Evolutionary conservation across 2,113 vertebrate genomes (phyloP), one percentile per base, ranked within the genome.

Genomic region (Centropus bengalensis): DNA sequence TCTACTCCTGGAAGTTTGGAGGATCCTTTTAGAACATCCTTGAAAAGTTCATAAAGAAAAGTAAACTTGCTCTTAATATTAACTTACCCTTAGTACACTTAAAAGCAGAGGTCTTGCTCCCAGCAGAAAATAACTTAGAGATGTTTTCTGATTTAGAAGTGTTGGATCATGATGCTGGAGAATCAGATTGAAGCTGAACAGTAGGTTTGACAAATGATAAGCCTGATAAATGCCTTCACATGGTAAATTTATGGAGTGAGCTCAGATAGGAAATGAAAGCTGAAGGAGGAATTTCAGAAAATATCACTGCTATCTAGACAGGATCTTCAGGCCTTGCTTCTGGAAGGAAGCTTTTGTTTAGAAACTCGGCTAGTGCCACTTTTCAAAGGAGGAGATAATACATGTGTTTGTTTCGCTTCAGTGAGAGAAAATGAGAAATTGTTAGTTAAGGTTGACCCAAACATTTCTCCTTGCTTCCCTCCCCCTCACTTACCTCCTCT

Each of bases 381-480:
- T 90, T 86, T 82, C 73, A 71, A 73, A 89, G 70, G 66, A 92
- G 16, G 32, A 84, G 89, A 66, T 71, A 94, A 89, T 11, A 11
- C 14, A n/a, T 40, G 32, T 89, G 77, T 86, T 92, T 93, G 82
- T 90, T 90, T 95, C 5, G 5, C 88, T 90, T 80, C 92, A 93
- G 55, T 83, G 76, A 94, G 73, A 93, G 55, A 93, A 96, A 88
- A 96, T 52, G 82, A 93, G 71, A 88, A 96, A 86, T 74, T 56
- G 21, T 55, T 93, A 42, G 33, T 74, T 74, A 67, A 81, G 80
- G 42, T 59, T 95, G 94, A 83, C 95, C 82, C 86, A 94, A 96
- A 91, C 94, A 81, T 71, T 47, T 94, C 64, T 75, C 64, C 88
- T 83, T 60, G 52, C 81, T 92, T 81, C 82, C 88, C 86, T 69